Evolutionary conservation across 2,113 vertebrate genomes (phyloP).

Genomic region (Rhinopomastus cyanomelas): DNA sequence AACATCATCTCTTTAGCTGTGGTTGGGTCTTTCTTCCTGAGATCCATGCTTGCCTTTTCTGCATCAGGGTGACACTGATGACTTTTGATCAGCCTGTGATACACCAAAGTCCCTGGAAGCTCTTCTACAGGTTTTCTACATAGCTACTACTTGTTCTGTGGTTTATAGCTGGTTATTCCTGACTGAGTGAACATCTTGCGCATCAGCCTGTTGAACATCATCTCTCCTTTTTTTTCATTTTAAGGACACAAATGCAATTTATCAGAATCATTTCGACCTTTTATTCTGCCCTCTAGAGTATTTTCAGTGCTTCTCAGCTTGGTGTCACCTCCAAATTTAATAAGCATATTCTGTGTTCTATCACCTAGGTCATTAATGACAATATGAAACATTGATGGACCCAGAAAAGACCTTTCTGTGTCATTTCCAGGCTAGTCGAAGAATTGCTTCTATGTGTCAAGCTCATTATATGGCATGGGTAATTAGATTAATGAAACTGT

Average conservation of each 20-base stretch:
- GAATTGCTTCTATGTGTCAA: not conserved
- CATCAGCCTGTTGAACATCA: not conserved
- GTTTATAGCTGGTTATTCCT: not conserved
- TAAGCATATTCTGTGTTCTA: not conserved
- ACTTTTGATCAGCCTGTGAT: not conserved
- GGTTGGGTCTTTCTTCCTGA: not conserved
- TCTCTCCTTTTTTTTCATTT: not conserved
- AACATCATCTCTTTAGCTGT: not conserved
- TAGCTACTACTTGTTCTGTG: not conserved
- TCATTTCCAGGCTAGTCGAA: not conserved
- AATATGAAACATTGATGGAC: slow-evolving; percentile 23
- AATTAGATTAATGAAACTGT: slow-evolving; percentile 17
- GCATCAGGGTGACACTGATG: not conserved
- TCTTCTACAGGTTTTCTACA: not conserved
- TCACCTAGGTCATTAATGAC: slow-evolving; percentile 21
- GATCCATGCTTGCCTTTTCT: not conserved
- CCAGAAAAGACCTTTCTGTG: not conserved
- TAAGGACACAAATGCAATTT: not conserved
- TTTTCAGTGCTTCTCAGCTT: not conserved
- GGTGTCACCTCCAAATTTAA: slow-evolving; percentile 31
- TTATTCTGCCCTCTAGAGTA: not conserved
- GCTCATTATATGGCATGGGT: not conserved
- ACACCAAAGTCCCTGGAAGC: not conserved
- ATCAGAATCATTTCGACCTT: not conserved
- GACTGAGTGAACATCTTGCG: not conserved